A percentile compares a stretch with the other conserved stretches of the same genome.
Evolutionary conservation across 53 echinoderm and acorn worm genomes (phyloP).

Genomic region (Glandiceps talaboti): DNA sequence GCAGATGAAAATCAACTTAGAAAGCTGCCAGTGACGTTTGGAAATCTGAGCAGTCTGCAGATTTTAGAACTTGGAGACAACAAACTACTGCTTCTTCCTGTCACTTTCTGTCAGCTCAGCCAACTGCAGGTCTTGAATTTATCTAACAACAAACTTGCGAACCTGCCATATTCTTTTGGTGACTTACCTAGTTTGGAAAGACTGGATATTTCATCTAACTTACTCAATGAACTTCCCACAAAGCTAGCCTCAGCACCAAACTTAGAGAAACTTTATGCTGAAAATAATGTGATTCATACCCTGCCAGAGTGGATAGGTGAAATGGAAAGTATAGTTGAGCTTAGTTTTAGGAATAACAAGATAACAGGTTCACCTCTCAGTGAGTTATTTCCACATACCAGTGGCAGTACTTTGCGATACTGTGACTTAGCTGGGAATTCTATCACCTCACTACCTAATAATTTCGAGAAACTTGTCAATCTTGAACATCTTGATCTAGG

Average conservation of each 20-base stretch:
- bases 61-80: constrained; percentile 63
- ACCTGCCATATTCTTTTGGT: constrained; percentile 61
- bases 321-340: constrained; percentile 34
- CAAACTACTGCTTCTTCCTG: constrained; percentile 31
- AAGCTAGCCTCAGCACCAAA: constrained; percentile 28
- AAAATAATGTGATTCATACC: constrained; percentile 31
- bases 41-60: constrained; percentile 37
- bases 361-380: constrained; percentile 31
- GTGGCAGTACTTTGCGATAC: constrained; percentile 22
- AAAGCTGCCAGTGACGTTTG: constrained; percentile 44
- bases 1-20: constrained; percentile 55
- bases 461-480: constrained; percentile 36
- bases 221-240: constrained; percentile 21
- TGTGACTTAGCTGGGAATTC: constrained; percentile 77
- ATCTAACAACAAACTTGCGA: constrained; percentile 38
- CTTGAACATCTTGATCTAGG: constrained; percentile 68
- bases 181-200: constrained; percentile 29
- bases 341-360: constrained; percentile 59
- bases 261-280: constrained; percentile 36
- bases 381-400: constrained; percentile 43
- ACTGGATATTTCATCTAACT: constrained; percentile 61
- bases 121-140: constrained; percentile 45
- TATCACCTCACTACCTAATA: constrained; percentile 43
- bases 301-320: constrained; percentile 68
- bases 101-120: constrained; percentile 36